These are phyloP conservation scores for Tiliacea citrago DNA, from an alignment of 2,888 invertebrate species.

Conservation along the genomic window DNA sequence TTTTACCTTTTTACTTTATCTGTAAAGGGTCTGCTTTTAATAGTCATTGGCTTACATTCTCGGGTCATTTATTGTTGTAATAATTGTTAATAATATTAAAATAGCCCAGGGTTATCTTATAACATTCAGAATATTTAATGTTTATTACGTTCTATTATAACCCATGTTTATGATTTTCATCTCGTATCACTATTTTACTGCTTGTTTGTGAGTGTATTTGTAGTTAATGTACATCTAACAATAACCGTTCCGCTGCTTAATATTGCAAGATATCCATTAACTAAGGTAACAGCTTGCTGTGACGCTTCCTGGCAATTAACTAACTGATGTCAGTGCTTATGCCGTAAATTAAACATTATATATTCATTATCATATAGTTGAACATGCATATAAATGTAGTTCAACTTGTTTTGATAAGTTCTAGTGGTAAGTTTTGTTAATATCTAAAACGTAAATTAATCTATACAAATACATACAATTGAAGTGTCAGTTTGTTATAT, in stretches of 20 bases:
- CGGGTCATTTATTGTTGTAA: constrained; percentile 12
- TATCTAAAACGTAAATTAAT: not conserved
- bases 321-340: constrained; percentile 34
- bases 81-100: constrained; percentile 45
- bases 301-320: constrained; percentile 52
- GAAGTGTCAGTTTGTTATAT: too few species aligned
- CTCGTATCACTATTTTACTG: constrained; percentile 29
- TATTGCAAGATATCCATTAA: constrained; percentile 53
- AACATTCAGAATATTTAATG: constrained; percentile 22
- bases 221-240: constrained; percentile 23
- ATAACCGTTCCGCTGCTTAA: constrained; percentile 24
- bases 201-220: constrained; percentile 32
- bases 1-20: not conserved
- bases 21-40: constrained; percentile 28
- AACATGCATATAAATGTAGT: not conserved
- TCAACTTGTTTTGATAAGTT: not conserved
- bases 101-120: constrained; percentile 41
- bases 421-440: not conserved
- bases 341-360: constrained; percentile 33
- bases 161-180: constrained; percentile 48
- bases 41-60: constrained; percentile 32
- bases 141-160: constrained; percentile 41
- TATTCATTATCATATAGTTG: not conserved
- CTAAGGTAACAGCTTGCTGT: constrained; percentile 45
- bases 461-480: too few species aligned